Base-by-base conservation (phyloP, 1,140 invertebrate genomes). In the Chelonus insularis region DNA sequence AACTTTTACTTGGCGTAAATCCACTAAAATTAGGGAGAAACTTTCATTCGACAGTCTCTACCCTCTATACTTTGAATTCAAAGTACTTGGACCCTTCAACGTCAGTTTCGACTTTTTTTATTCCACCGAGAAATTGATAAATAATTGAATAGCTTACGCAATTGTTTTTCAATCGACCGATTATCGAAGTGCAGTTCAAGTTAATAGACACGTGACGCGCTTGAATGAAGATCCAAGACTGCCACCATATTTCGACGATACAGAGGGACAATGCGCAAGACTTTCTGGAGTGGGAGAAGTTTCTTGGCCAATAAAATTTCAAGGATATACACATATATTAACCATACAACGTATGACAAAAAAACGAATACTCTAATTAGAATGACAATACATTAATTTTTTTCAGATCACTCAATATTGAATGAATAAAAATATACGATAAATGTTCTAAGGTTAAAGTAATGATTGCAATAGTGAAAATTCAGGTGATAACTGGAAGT, bases 1-100 rank as follows among this genome's bases (percentile, higher is more conserved):
- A 72, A 72, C 62, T 70, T 70, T 41, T 45, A 65, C 25, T 62
- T 48, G 48, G 56, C 56, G 43, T 36, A 29, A 58, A 52, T 50
- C 41, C 41, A 47, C 32, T 48, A 25, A 50, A 59, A 59, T 48
- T 48, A 14, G 20, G 14, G 34, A 51, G 14, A 34, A 47, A 34
- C 16, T 16, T 18, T 4, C 8, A 9, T 47, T 18, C n/a, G 41
- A 29, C 20, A 34, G 34, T 32, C 32, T 32, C 32, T 29, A 41
- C 57, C 11, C 47, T 18, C 23, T n/a, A n/a, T n/a, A n/a, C n/a
- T 9, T 18, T 14, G 43, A 55, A 62, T 45, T 48, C 32, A 14
- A 57, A 59, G 21, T 50, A 32, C 43, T 18, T 8, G 14, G 41
- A 8, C 16, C 41, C 23, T 54, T 37, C 18, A 37, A 16, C 36